Percentiles rank a stretch among this genome's conserved stretches.
Evolutionary conservation across 1,140 invertebrate species (phyloP).

Genomic region (Panagrolaimus sp.): DNA sequence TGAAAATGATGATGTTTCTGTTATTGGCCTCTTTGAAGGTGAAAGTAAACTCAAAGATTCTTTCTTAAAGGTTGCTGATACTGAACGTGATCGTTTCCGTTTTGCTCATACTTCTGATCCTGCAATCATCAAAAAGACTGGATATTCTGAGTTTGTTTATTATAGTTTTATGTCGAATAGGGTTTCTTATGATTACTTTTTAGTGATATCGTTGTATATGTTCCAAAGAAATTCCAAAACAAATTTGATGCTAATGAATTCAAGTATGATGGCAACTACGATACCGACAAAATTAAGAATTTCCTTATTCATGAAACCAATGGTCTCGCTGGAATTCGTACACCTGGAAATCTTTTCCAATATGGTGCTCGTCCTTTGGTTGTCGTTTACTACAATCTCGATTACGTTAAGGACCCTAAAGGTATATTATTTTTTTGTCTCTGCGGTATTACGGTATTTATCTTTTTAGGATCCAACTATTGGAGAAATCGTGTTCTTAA

Average conservation of each 20-base stretch:
- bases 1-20: constrained; percentile 71
- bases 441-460: constrained; percentile 60
- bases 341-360: constrained; percentile 74
- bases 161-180: constrained; percentile 61
- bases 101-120: constrained; percentile 76
- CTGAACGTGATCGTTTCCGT: constrained; percentile 76
- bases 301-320: constrained; percentile 70
- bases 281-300: constrained; percentile 68
- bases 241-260: constrained; percentile 81
- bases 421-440: constrained; percentile 56
- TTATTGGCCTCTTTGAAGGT: constrained; percentile 67
- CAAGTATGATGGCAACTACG: constrained; percentile 70
- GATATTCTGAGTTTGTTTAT: constrained; percentile 66
- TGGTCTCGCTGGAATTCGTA: constrained; percentile 83
- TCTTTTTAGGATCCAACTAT: constrained; percentile 78
- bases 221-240: constrained; percentile 78
- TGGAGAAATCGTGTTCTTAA: constrained; percentile 95
- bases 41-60: constrained; percentile 73
- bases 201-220: constrained; percentile 81
- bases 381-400: constrained; percentile 85
- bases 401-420: constrained; percentile 93
- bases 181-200: constrained; percentile 39
- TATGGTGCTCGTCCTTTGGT: constrained; percentile 76
- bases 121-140: constrained; percentile 73
- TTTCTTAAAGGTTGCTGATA: constrained; percentile 82